phyloP scores from a whole-genome alignment of 1,140 invertebrate genomes.

The Telenomus remus region DNA sequence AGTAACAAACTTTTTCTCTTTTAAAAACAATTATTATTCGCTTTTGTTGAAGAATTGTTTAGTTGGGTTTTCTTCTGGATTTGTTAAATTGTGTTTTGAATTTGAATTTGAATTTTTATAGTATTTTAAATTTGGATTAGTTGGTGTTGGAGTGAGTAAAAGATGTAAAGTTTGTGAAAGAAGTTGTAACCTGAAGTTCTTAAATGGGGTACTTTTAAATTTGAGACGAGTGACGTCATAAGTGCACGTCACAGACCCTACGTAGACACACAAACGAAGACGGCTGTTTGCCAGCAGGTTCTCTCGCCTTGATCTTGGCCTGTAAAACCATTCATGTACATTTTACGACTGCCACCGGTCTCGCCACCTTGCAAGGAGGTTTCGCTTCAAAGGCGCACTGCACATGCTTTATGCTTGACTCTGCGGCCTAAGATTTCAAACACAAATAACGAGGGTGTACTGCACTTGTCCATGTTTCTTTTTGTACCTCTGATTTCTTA shows the following conservation, averaged over 20 bases:
- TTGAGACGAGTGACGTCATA: slow-evolving; percentile 58
- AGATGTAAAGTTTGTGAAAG: too few species aligned
- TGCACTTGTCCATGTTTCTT: slow-evolving; percentile 40
- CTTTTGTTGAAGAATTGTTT: too few species aligned
- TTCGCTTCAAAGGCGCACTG: slow-evolving; percentile 51
- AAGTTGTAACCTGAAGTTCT: too few species aligned
- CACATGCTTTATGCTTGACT: slow-evolving; percentile 26
- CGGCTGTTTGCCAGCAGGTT: slow-evolving; percentile 19
- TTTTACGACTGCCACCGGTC: slow-evolving; percentile 49
- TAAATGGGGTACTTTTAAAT: neutral
- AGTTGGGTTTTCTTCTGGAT: too few species aligned
- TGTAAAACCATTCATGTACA: slow-evolving; percentile 45
- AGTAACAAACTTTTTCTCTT: slow-evolving; percentile 1
- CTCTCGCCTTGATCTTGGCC: slow-evolving; percentile 54
- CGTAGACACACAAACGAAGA: slow-evolving; percentile 42
- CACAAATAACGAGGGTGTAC: slow-evolving; percentile 45
- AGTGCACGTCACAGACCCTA: slow-evolving; percentile 37
- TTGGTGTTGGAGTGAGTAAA: too few species aligned
- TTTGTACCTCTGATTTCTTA: neutral
- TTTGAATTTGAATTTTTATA: too few species aligned
- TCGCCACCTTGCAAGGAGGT: slow-evolving; percentile 55
- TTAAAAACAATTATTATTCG: slow-evolving; percentile 1
- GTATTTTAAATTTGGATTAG: too few species aligned
- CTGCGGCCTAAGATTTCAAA: slow-evolving; percentile 39
- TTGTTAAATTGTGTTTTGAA: too few species aligned